Percentiles rank a stretch among this genome's conserved stretches.
phyloP scores from a whole-genome alignment of 2,888 invertebrate species.

The Reticulitermes lucifugus region DNA sequence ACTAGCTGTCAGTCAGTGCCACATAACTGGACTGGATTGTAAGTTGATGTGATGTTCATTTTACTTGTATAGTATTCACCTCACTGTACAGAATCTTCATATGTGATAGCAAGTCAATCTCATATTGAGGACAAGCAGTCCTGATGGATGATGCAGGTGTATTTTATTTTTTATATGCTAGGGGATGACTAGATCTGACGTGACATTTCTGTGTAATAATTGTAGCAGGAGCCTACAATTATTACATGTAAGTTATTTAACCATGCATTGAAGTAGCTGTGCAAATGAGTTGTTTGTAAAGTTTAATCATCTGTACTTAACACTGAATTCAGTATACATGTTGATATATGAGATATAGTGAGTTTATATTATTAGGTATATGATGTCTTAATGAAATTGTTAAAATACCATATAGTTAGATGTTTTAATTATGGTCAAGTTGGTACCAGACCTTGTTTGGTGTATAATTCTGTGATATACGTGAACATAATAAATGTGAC shows the following conservation, averaged over 20 bases:
- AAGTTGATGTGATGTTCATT: conserved; percentile 7
- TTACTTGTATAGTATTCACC: neutral
- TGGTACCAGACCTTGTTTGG: conserved; percentile 7
- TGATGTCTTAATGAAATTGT: neutral
- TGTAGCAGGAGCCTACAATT: neutral
- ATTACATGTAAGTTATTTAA: neutral
- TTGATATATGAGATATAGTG: neutral
- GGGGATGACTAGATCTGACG: conserved; percentile 6
- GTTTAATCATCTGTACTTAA: conserved; percentile 7
- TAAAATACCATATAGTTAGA: neutral
- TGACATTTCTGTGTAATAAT: neutral
- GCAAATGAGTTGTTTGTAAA: neutral
- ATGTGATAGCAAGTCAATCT: conserved; percentile 7
- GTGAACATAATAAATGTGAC: neutral
- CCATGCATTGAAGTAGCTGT: conserved; percentile 2
- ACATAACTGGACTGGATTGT: neutral
- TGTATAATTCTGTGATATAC: conserved; percentile 13
- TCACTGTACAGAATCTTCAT: neutral
- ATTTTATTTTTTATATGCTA: neutral
- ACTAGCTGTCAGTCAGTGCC: neutral
- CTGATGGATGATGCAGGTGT: neutral
- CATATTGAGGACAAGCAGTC: neutral
- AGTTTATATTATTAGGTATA: neutral
- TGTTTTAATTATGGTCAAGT: neutral
- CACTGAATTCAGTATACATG: neutral